A percentile compares a stretch with the other conserved stretches of the same genome.
These are phyloP conservation scores for Spongilla lacustris DNA, from an alignment of 37 sponge, comb jelly and placozoan genomes.

Conservation along the genomic window DNA sequence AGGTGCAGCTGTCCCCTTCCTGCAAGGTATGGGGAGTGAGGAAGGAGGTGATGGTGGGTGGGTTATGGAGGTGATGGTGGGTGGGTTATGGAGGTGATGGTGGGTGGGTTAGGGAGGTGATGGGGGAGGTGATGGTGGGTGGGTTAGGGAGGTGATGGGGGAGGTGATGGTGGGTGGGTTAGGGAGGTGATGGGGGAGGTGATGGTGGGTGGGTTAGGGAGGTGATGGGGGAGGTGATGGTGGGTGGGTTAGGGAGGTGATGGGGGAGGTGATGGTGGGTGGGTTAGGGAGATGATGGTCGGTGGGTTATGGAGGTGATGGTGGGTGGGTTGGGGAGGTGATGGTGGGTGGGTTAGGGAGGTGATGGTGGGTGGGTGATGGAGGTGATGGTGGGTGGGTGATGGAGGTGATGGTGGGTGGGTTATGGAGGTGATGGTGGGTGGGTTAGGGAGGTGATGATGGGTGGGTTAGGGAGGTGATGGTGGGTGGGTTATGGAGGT, in stretches of 20 bases:
- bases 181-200: background rate
- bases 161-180: background rate
- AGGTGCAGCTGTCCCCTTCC: constrained; percentile 3
- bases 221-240: background rate
- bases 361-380: no score
- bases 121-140: background rate
- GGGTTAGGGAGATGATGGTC: no score
- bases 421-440: no score
- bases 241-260: background rate
- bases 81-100: background rate
- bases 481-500: no score
- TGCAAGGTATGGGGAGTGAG: background rate
- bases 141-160: background rate
- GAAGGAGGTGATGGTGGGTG: background rate
- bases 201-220: background rate
- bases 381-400: no score
- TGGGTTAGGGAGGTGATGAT: no score
- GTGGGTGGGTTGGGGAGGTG: no score
- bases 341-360: no score
- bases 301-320: no score
- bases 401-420: no score
- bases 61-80: background rate
- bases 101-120: background rate
- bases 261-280: background rate
- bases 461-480: no score